Percentiles rank a stretch among this genome's conserved stretches.
These are phyloP conservation scores for Nipponacmea schrenckii DNA, from an alignment of 2,888 invertebrate species.

Conservation along the genomic window DNA sequence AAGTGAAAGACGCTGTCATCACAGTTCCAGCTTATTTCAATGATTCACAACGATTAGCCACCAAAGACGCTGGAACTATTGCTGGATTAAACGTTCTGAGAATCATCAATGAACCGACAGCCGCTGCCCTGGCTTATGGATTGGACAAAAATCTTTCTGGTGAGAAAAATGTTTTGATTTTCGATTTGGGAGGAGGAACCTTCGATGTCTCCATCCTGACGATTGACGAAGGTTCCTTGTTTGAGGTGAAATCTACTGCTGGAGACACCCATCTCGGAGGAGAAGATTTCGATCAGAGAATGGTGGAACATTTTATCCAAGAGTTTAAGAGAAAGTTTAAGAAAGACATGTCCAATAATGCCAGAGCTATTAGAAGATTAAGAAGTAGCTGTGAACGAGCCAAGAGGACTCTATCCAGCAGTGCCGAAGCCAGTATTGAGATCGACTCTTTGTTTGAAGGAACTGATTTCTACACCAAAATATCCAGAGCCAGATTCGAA, in stretches of 20 bases:
- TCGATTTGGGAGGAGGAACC: slow-evolving; percentile 72
- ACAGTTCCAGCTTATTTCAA: slow-evolving; percentile 67
- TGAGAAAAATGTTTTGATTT: slow-evolving; percentile 72
- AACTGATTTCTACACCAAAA: slow-evolving; percentile 58
- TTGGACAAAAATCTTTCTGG: slow-evolving; percentile 69
- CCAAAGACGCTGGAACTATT: slow-evolving; percentile 69
- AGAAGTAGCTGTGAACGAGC: slow-evolving; percentile 61
- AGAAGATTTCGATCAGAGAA: slow-evolving; percentile 59
- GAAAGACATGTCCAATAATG: slow-evolving; percentile 51
- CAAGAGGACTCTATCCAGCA: slow-evolving; percentile 58
- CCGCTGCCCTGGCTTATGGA: slow-evolving; percentile 73
- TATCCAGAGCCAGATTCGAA: slow-evolving; percentile 62
- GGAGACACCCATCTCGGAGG: slow-evolving; percentile 65
- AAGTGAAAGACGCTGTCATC: slow-evolving; percentile 59
- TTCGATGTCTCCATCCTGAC: slow-evolving; percentile 70
- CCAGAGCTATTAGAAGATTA: slow-evolving; percentile 53
- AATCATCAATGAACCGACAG: slow-evolving; percentile 75
- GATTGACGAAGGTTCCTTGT: slow-evolving; percentile 72
- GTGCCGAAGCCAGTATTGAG: slow-evolving; percentile 55
- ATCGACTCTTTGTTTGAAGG: slow-evolving; percentile 61
- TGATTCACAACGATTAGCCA: slow-evolving; percentile 74
- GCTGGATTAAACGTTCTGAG: slow-evolving; percentile 69
- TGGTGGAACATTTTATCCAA: slow-evolving; percentile 55
- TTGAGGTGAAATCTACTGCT: slow-evolving; percentile 62
- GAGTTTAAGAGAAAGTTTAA: slow-evolving; percentile 57